These are phyloP conservation scores for Timema podura DNA, from an alignment of 2,888 invertebrate species.

Conservation along the genomic window DNA sequence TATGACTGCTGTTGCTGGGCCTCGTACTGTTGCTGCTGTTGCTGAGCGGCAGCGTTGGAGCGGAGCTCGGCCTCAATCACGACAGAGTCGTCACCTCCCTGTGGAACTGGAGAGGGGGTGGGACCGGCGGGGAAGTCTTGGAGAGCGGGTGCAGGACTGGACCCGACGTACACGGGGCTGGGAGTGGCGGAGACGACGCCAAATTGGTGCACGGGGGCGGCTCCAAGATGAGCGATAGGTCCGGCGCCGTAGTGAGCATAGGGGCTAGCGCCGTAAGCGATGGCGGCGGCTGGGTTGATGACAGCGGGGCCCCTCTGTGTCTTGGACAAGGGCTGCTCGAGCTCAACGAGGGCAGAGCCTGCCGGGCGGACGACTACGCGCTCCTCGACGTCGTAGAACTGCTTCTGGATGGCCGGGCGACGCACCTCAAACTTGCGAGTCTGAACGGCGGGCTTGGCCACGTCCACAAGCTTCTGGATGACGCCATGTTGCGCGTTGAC, in stretches of 20 bases:
- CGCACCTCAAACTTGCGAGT: conserved; percentile 55
- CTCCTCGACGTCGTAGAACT: conserved; percentile 61
- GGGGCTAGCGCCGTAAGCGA: conserved; percentile 26
- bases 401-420: conserved; percentile 58
- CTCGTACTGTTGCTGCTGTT: conserved; percentile 9
- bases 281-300: conserved; percentile 39
- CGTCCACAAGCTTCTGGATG: conserved; percentile 54
- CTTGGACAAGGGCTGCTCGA: conserved; percentile 56
- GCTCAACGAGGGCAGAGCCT: conserved; percentile 56
- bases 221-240: conserved; percentile 21
- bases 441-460: conserved; percentile 55
- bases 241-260: conserved; percentile 14
- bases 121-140: conserved; percentile 30
- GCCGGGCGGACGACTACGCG: conserved; percentile 56
- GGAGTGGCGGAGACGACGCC: conserved; percentile 25
- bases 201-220: conserved; percentile 28
- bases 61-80: conserved; percentile 37
- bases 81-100: conserved; percentile 39
- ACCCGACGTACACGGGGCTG: conserved; percentile 30
- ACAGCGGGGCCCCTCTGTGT: conserved; percentile 50
- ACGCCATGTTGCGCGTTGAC: conserved; percentile 50
- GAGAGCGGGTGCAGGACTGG: conserved; percentile 31
- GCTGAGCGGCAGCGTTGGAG: conserved; percentile 21
- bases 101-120: conserved; percentile 24
- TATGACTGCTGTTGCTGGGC: conserved; percentile 24